Percentiles rank a stretch among this genome's conserved stretches.
phyloP scores from a whole-genome alignment of 2,113 vertebrate genomes.

The Axis porcinus region DNA sequence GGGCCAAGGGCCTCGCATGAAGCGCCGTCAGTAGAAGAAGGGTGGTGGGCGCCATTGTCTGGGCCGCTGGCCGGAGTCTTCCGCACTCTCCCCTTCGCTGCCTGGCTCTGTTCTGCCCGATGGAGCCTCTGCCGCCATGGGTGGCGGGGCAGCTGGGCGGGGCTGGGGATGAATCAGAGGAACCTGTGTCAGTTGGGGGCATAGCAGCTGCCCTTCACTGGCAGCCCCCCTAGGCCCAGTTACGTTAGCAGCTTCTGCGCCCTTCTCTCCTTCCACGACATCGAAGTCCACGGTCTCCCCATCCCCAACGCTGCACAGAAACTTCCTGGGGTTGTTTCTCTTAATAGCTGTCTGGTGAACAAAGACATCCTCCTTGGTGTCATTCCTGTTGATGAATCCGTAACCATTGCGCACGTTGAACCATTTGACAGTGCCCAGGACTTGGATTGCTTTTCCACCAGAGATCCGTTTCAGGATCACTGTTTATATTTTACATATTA shows the following conservation, averaged over 20 bases:
- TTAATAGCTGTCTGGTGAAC: no score
- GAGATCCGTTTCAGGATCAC: not conserved
- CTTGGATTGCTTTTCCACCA: no score
- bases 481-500: not conserved
- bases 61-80: constrained; percentile 73
- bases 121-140: constrained; percentile 71
- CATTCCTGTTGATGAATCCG: no score
- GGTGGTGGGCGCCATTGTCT: constrained; percentile 78
- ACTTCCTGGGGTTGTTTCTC: no score
- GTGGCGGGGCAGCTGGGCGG: constrained; percentile 73
- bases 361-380: no score
- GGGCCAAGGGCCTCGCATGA: constrained; percentile 79
- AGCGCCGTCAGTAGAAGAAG: constrained; percentile 77
- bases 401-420: no score
- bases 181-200: constrained; percentile 92
- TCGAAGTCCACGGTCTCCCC: no score
- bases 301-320: no score
- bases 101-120: constrained; percentile 65
- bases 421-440: no score
- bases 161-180: constrained; percentile 86
- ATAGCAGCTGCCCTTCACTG: constrained; percentile 92
- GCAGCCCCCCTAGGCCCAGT: constrained; percentile 88
- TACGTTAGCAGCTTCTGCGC: constrained; percentile 92
- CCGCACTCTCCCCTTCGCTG: constrained; percentile 66
- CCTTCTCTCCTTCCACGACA: constrained; percentile 71